These are phyloP conservation scores for Masticophis lateralis DNA, from an alignment of 2,797 vertebrate species.

Conservation along the genomic window DNA sequence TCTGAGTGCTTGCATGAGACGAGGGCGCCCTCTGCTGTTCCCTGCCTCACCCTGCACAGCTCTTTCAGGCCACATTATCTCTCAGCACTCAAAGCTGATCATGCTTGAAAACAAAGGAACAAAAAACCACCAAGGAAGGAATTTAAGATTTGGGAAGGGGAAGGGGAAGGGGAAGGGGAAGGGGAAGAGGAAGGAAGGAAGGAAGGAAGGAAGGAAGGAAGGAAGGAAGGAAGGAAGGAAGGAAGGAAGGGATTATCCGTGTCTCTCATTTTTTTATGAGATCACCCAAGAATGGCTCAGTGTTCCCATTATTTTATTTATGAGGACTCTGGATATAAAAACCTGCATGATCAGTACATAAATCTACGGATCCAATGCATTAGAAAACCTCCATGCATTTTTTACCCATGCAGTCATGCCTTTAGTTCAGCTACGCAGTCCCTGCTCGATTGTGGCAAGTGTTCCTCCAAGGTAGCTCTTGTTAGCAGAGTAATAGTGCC, in stretches of 20 bases:
- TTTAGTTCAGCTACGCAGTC: background rate
- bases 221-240: background rate
- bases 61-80: background rate
- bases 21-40: background rate
- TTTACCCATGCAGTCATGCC: background rate
- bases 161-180: fast-evolving
- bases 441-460: background rate
- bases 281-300: background rate
- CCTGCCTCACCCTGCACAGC: background rate
- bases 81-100: background rate
- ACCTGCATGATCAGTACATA: background rate
- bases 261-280: background rate
- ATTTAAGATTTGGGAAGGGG: background rate
- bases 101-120: background rate
- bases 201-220: too few species aligned
- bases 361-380: background rate
- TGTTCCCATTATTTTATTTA: background rate
- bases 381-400: background rate
- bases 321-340: background rate
- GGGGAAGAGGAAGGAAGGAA: too few species aligned
- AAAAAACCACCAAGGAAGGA: background rate
- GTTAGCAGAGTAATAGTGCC: background rate
- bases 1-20: background rate
- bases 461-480: background rate
- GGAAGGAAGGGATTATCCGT: background rate